Percentiles rank a stretch among this genome's conserved stretches.
phyloP scores from a whole-genome alignment of 2,888 invertebrate species.

The Brenthis daphne region DNA sequence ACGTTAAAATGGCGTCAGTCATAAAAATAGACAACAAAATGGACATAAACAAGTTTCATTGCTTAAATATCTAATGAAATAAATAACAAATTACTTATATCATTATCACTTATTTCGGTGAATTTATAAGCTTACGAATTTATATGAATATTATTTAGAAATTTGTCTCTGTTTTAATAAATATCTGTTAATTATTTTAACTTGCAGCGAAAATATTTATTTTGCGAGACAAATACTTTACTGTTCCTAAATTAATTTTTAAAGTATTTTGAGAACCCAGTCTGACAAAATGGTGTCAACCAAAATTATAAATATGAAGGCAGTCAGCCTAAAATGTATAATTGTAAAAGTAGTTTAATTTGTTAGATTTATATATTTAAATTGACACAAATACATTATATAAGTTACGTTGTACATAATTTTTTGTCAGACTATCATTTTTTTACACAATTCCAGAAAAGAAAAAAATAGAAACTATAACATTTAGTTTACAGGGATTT shows the following conservation, averaged over 20 bases:
- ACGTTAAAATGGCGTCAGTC: slow-evolving; percentile 21
- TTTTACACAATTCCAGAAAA: neutral
- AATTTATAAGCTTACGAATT: slow-evolving; percentile 13
- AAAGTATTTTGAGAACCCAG: slow-evolving; percentile 1
- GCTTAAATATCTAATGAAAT: slow-evolving; percentile 31
- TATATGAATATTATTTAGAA: slow-evolving; percentile 1
- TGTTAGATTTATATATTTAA: neutral
- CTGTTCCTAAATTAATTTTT: slow-evolving; percentile 4
- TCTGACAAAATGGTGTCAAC: slow-evolving; percentile 12
- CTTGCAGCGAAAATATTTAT: neutral
- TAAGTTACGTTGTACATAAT: neutral
- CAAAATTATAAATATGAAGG: slow-evolving; percentile 6
- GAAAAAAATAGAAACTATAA: neutral
- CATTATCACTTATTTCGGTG: slow-evolving; percentile 8
- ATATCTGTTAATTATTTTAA: slow-evolving; percentile 4
- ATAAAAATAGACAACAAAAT: slow-evolving; percentile 37
- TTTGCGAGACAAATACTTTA: slow-evolving; percentile 6
- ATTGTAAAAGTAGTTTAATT: slow-evolving; percentile 1
- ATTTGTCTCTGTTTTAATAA: slow-evolving; percentile 9
- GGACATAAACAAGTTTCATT: slow-evolving; percentile 34
- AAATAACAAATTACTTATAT: slow-evolving; percentile 32
- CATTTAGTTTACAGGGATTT: neutral
- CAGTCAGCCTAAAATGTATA: slow-evolving; percentile 11
- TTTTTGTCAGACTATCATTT: slow-evolving; percentile 4
- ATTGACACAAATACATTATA: neutral